Evolutionary conservation across 2,888 invertebrate genomes (phyloP).

Genomic region (Rhagonycha lutea): DNA sequence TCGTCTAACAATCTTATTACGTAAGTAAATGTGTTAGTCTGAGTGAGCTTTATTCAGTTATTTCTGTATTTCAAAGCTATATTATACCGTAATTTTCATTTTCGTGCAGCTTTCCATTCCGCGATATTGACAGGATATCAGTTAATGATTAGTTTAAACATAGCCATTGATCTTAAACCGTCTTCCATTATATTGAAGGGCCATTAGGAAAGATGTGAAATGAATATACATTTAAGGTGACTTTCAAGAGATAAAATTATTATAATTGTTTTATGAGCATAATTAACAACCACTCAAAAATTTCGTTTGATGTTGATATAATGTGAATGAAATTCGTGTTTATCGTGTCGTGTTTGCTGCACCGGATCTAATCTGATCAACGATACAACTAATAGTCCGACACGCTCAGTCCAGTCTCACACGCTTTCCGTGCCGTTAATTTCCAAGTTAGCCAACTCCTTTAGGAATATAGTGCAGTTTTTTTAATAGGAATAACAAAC

Average conservation of each 20-base stretch:
- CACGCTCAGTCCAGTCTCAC: slow-evolving; percentile 24
- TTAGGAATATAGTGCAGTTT: slow-evolving; percentile 17
- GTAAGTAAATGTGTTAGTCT: no score
- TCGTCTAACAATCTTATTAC: no score
- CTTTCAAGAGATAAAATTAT: not conserved
- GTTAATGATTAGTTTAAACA: not conserved
- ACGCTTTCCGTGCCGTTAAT: slow-evolving; percentile 28
- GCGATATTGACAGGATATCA: not conserved
- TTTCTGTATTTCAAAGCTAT: no score
- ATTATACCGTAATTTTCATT: not conserved
- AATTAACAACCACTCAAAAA: slow-evolving; percentile 22
- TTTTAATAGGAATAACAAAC: slow-evolving; percentile 8
- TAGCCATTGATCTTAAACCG: no score
- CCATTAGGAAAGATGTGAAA: not conserved
- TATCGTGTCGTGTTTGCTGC: slow-evolving; percentile 22
- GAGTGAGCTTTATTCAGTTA: no score
- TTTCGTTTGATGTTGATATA: slow-evolving; percentile 25
- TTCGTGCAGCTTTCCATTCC: not conserved
- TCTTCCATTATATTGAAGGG: no score
- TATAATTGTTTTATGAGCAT: slow-evolving; percentile 8
- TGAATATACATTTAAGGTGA: not conserved
- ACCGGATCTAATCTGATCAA: slow-evolving; percentile 26
- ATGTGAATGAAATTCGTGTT: slow-evolving; percentile 29
- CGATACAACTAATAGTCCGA: slow-evolving; percentile 29
- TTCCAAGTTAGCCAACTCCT: slow-evolving; percentile 21